phyloP scores from a whole-genome alignment of 2,888 invertebrate species.

The Griposia aprilina region DNA sequence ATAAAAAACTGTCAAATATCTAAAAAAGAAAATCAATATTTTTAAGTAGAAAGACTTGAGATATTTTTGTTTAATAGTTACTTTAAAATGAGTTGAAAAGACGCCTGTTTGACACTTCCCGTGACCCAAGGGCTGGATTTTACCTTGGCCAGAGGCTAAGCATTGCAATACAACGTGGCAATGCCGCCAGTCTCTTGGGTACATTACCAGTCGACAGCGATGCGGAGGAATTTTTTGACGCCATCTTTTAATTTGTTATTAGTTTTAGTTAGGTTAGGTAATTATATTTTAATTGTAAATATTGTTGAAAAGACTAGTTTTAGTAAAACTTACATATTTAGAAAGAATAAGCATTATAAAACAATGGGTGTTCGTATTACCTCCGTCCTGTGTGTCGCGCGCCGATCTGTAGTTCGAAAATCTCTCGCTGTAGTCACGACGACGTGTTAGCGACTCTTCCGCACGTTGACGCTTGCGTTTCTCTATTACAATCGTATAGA shows the following conservation, averaged over 20 bases:
- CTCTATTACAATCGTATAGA: conserved; percentile 85
- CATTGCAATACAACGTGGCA: too few relatives aligned
- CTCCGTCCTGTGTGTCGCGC: conserved; percentile 87
- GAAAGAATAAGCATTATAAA: background rate
- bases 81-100: background rate
- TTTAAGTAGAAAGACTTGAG: background rate
- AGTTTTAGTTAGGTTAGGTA: too few relatives aligned
- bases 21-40: background rate
- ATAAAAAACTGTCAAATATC: background rate
- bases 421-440: conserved; percentile 93
- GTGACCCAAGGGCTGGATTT: too few relatives aligned
- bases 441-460: conserved; percentile 94
- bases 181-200: too few relatives aligned
- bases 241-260: too few relatives aligned
- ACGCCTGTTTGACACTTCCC: too few relatives aligned
- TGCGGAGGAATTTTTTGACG: too few relatives aligned
- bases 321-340: background rate
- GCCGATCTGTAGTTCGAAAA: conserved; percentile 88
- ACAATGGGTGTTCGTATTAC: conserved; percentile 85
- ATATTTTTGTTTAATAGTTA: background rate
- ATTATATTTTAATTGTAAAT: too few relatives aligned
- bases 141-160: too few relatives aligned
- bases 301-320: background rate
- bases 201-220: too few relatives aligned
- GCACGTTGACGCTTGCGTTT: conserved; percentile 95